A percentile compares a stretch with the other conserved stretches of the same genome.
phyloP scores from a whole-genome alignment of 2,888 invertebrate genomes.

The Gisinianus flammeolus region DNA sequence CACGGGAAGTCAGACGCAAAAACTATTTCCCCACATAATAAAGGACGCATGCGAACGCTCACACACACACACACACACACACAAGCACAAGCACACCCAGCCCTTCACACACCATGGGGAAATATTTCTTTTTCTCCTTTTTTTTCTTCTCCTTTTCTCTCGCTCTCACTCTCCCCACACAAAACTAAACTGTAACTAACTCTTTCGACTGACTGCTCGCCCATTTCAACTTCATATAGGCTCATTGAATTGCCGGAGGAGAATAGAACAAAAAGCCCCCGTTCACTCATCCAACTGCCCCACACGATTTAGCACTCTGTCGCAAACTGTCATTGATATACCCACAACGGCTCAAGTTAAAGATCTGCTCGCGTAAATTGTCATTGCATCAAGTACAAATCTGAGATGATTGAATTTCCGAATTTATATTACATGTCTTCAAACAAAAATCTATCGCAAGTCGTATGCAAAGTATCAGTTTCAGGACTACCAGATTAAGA shows the following conservation, averaged over 20 bases:
- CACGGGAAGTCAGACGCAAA: slow-evolving; percentile 24
- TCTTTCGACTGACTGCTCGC: neutral
- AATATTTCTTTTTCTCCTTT: slow-evolving; percentile 27
- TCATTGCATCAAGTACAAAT: no score
- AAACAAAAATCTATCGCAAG: no score
- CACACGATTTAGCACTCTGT: neutral
- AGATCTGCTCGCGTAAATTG: no score
- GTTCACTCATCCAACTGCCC: neutral
- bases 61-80: neutral
- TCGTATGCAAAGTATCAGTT: no score
- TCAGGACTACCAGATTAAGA: no score
- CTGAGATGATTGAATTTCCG: no score
- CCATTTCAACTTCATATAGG: neutral
- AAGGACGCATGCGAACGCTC: slow-evolving; percentile 46
- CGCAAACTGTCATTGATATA: no score
- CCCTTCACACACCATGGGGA: slow-evolving; percentile 28
- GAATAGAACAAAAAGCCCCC: neutral
- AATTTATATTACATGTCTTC: no score
- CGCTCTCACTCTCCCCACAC: slow-evolving; percentile 16
- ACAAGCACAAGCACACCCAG: neutral
- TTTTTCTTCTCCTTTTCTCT: slow-evolving; percentile 8
- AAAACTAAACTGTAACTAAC: neutral
- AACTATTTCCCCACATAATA: slow-evolving; percentile 44
- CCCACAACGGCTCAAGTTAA: no score
- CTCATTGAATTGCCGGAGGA: neutral